Conservation (phyloP, 2,797 vertebrate genomes). For the Periophthalmus magnuspinnatus region DNA sequence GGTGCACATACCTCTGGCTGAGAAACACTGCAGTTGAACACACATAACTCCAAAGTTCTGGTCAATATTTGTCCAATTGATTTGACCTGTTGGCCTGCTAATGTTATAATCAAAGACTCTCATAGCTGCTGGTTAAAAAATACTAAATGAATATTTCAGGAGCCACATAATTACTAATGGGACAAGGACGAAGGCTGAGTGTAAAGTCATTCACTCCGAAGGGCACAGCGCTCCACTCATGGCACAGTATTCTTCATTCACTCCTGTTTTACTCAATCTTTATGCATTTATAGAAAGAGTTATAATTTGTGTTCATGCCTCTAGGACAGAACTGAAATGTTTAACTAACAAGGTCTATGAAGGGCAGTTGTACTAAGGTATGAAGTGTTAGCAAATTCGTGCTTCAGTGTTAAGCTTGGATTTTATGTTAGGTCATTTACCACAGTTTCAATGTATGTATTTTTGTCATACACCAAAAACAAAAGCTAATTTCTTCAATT, state of each 20-base stretch:
- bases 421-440: background rate
- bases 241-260: constrained; percentile 5
- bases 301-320: background rate
- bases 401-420: background rate
- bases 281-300: background rate
- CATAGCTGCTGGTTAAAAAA: constrained; percentile 60
- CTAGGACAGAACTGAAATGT: background rate
- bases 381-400: background rate
- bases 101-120: constrained; percentile 32
- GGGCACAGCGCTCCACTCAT: constrained; percentile 12
- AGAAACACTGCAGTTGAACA: constrained; percentile 8
- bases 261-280: background rate
- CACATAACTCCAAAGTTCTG: constrained; percentile 29
- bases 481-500: no score
- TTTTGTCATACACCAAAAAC: background rate
- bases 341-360: constrained; percentile 4
- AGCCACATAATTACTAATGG: constrained; percentile 57
- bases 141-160: constrained; percentile 65
- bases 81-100: constrained; percentile 54
- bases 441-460: background rate
- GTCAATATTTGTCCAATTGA: constrained; percentile 54
- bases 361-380: background rate
- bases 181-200: constrained; percentile 58
- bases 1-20: no score
- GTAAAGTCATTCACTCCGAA: constrained; percentile 55